Percentiles rank a stretch among this genome's conserved stretches.
Conservation (phyloP, 2,888 invertebrate species). For the Andrena hattorfiana region DNA sequence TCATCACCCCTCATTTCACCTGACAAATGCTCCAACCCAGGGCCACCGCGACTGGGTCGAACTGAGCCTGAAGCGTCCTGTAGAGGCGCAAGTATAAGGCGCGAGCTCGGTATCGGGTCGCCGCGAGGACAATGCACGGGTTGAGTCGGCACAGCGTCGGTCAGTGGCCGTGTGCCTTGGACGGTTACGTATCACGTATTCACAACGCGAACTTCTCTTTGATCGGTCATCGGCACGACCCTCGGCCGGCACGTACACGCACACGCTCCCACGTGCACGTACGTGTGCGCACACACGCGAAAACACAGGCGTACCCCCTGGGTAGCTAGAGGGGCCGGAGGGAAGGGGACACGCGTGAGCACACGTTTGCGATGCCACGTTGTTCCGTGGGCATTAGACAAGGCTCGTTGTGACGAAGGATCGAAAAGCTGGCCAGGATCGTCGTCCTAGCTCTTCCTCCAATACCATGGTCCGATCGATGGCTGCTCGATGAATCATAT, state of each 20-base stretch:
- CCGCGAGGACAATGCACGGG: constrained; percentile 77
- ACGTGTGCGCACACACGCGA: constrained; percentile 13
- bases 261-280: background rate
- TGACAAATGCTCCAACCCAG: no score
- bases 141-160: constrained; percentile 72
- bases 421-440: constrained; percentile 55
- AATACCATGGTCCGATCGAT: constrained; percentile 12
- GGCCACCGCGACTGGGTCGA: no score
- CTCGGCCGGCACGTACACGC: constrained; percentile 65
- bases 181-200: constrained; percentile 84
- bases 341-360: constrained; percentile 37
- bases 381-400: constrained; percentile 65
- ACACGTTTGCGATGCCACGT: constrained; percentile 57
- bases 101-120: constrained; percentile 45
- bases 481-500: constrained; percentile 13
- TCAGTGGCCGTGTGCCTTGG: constrained; percentile 80
- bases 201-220: constrained; percentile 81
- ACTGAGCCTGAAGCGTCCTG: background rate
- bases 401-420: constrained; percentile 64
- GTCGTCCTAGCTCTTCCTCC: constrained; percentile 20
- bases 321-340: constrained; percentile 28
- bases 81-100: constrained; percentile 10
- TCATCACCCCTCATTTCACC: no score
- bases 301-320: background rate
- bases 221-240: constrained; percentile 84